Conservation (phyloP, 2,888 invertebrate species). For the Sicus ferrugineus region DNA sequence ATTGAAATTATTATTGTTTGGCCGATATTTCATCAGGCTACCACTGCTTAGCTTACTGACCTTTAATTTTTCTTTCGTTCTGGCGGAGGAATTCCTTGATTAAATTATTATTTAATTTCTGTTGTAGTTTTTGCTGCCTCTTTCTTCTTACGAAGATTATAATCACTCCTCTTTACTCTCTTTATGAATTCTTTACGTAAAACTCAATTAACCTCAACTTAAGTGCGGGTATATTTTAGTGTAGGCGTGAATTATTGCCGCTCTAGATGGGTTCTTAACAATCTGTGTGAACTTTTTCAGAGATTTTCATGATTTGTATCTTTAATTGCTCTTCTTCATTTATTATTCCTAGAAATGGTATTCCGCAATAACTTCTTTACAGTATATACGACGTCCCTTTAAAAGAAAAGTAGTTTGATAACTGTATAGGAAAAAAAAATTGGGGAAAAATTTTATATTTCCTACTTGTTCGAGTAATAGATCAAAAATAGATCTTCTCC, state of each 20-base stretch:
- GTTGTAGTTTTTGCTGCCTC: neutral
- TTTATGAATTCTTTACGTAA: slow-evolving; percentile 10
- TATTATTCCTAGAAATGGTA: neutral
- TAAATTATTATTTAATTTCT: slow-evolving; percentile 13
- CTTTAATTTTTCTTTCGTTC: neutral
- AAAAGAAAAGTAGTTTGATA: too few species aligned
- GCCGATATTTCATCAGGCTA: too few species aligned
- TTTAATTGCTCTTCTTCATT: neutral
- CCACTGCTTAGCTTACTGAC: neutral
- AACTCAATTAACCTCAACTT: slow-evolving; percentile 27
- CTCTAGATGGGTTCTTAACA: neutral
- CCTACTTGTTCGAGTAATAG: too few species aligned
- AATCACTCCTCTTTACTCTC: neutral
- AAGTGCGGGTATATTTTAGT: too few species aligned
- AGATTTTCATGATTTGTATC: neutral
- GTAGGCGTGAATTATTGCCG: slow-evolving; percentile 15
- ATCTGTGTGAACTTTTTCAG: slow-evolving; percentile 21
- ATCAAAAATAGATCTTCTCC: too few species aligned
- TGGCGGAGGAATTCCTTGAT: slow-evolving; percentile 2
- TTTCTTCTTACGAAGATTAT: neutral
- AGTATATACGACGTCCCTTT: too few species aligned
- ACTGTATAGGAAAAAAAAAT: too few species aligned
- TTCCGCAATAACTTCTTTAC: too few species aligned
- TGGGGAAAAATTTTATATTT: too few species aligned
- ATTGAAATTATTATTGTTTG: too few species aligned